Conservation (phyloP, 1,140 invertebrate genomes). For the Achatina immaculata region DNA sequence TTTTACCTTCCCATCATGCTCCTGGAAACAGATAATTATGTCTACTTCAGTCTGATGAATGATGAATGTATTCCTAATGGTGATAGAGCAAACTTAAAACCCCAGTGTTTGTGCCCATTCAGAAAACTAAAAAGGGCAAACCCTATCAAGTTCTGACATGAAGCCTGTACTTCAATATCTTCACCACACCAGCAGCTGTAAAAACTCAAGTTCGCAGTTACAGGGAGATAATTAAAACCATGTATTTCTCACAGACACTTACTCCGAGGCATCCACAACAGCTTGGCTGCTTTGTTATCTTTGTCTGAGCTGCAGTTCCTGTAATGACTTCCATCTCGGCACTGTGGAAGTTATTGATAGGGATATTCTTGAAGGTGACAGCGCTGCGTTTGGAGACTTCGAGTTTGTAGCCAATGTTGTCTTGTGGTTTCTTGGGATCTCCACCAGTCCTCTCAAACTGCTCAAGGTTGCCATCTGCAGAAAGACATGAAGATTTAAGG, state of each 20-base stretch:
- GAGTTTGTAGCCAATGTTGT: slow-evolving; percentile 53
- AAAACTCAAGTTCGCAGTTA: too few species aligned
- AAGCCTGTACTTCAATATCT: not conserved
- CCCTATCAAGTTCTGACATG: not conserved
- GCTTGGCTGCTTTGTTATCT: slow-evolving; percentile 45
- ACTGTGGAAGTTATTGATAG: slow-evolving; percentile 57
- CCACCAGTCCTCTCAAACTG: slow-evolving; percentile 39
- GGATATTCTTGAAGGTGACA: slow-evolving; percentile 56
- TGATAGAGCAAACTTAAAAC: too few species aligned
- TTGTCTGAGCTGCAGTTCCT: slow-evolving; percentile 54
- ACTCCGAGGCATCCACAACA: slow-evolving; percentile 58
- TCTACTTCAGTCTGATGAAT: too few species aligned
- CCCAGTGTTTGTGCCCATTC: too few species aligned
- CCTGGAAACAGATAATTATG: too few species aligned
- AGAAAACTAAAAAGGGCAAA: too few species aligned
- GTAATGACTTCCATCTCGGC: slow-evolving; percentile 53
- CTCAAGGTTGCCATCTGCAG: slow-evolving; percentile 49
- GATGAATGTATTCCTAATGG: too few species aligned
- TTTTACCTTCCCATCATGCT: too few species aligned
- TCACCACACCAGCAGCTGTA: not conserved
- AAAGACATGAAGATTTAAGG: not conserved
- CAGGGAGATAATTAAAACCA: too few species aligned
- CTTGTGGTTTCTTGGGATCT: not conserved
- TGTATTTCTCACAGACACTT: too few species aligned
- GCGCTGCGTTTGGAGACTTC: slow-evolving; percentile 52